Evolutionary conservation across 2,888 invertebrate genomes (phyloP).

Genomic region (Koerneria pararmatus): DNA sequence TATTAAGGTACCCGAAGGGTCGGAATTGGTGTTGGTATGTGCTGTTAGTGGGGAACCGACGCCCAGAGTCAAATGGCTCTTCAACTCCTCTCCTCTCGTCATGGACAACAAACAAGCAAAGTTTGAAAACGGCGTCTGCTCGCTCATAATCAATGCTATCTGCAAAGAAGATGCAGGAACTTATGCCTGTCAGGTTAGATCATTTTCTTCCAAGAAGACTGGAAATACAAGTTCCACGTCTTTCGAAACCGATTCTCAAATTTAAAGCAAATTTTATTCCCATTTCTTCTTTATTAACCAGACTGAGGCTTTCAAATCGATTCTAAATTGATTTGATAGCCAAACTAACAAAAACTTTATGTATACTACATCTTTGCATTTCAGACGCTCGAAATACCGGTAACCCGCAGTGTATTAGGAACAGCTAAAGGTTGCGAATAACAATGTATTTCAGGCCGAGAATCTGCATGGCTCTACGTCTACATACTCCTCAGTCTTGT

Average conservation of each 20-base stretch:
- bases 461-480: slow-evolving; percentile 36
- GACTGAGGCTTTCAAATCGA: too few species aligned
- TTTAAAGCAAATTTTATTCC: too few species aligned
- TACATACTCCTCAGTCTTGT: slow-evolving; percentile 14
- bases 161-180: slow-evolving; percentile 90
- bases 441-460: slow-evolving; percentile 27
- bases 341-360: too few species aligned
- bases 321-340: too few species aligned
- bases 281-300: too few species aligned
- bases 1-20: slow-evolving; percentile 33
- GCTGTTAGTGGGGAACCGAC: slow-evolving; percentile 53
- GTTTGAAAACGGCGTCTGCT: slow-evolving; percentile 75
- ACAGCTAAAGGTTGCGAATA: too few species aligned
- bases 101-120: slow-evolving; percentile 24
- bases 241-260: too few species aligned
- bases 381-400: too few species aligned
- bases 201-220: slow-evolving; percentile 85
- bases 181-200: slow-evolving; percentile 74
- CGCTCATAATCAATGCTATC: slow-evolving; percentile 89
- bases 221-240: slow-evolving; percentile 90
- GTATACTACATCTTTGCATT: too few species aligned
- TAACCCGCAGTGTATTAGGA: too few species aligned
- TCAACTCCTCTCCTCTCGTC: slow-evolving; percentile 47
- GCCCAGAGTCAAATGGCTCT: slow-evolving; percentile 54
- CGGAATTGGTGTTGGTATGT: slow-evolving; percentile 51